Base-by-base conservation (phyloP, 2,797 vertebrate genomes). In the Fistularia tabacaria region DNA sequence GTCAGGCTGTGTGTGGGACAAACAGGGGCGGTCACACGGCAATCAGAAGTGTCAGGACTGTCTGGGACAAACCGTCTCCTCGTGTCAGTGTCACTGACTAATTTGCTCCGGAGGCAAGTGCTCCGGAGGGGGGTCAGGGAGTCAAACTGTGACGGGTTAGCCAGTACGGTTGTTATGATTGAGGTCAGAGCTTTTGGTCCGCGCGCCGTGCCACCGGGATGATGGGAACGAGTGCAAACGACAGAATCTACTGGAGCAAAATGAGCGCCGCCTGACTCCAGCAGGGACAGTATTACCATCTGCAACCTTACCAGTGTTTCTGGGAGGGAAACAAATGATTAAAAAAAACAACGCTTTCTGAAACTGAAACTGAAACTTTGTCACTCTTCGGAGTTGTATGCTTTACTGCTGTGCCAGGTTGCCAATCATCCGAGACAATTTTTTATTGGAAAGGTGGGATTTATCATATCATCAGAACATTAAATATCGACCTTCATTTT, bases 151-250 rank as follows among this genome's bases (percentile, higher is more conserved):
- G 65, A 72, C 12, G n/a, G 38, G 46, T 59, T 52, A 57, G 46
- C 42, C 58, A 49, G 57, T 64, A 13, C 5, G 10, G 14, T 51
- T 6, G 50, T 62, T 36, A 59, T 66, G 68, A 77, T 50, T 68
- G 68, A 79, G 68, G 74, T 76, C 73, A 67, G 42, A 61, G 50
- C 36, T 49, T 62, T 52, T 46, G 69, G 51, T 60, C 53, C 46
- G 55, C 25, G 25, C 6, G 55, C 45, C 14, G 9, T 46, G 53
- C 48, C 57, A 37, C 10, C 0, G 14, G 14, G 10, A 45, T 49
- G 49, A 57, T 42, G 54, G 50, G 25, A 53, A 58, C 14, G 13
- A 38, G 40, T 25, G 45, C 8, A 49, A 53, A 54, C 42, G 51
- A 46, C 51, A 7, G 36, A n/a, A 44, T 49, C 43, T 14, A 14